Percentiles rank a stretch among this genome's conserved stretches.
Conservation (phyloP, 2,113 vertebrate genomes). For the Centropristis striata region DNA sequence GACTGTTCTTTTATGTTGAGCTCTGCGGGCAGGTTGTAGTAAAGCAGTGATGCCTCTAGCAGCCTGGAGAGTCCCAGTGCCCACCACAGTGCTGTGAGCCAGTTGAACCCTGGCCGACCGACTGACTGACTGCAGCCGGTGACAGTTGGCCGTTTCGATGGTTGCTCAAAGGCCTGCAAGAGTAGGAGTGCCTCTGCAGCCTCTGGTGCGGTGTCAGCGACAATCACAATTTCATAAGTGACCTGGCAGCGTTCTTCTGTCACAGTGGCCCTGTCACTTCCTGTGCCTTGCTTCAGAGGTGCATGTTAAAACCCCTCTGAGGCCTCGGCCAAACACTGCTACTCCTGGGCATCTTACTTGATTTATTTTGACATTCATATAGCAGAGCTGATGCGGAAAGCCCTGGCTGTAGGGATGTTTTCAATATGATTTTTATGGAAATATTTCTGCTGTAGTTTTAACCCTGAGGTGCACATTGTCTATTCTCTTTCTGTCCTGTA, state of each 20-base stretch:
- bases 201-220: slow-evolving; percentile 28
- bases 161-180: slow-evolving; percentile 12
- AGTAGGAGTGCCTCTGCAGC: slow-evolving; percentile 6
- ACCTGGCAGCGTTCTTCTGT: slow-evolving; percentile 17
- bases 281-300: background rate
- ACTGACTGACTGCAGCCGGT: slow-evolving; percentile 34
- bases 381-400: background rate
- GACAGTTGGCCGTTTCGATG: slow-evolving; percentile 17
- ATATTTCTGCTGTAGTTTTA: background rate
- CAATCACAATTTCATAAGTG: slow-evolving; percentile 33
- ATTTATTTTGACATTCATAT: slow-evolving; percentile 18
- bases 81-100: slow-evolving; percentile 15
- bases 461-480: background rate
- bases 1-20: background rate
- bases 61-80: slow-evolving; percentile 5
- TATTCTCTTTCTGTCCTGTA: slow-evolving; percentile 78
- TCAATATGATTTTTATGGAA: background rate
- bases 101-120: slow-evolving; percentile 36
- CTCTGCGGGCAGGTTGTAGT: background rate
- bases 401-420: background rate
- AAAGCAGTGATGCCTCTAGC: slow-evolving; percentile 6
- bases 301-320: background rate
- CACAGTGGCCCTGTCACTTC: background rate
- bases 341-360: background rate
- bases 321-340: slow-evolving; percentile 6